Evolutionary conservation across 1,140 invertebrate genomes (phyloP), one percentile per base, ranked within the genome.

Genomic region (Trichonephila clavipes): DNA sequence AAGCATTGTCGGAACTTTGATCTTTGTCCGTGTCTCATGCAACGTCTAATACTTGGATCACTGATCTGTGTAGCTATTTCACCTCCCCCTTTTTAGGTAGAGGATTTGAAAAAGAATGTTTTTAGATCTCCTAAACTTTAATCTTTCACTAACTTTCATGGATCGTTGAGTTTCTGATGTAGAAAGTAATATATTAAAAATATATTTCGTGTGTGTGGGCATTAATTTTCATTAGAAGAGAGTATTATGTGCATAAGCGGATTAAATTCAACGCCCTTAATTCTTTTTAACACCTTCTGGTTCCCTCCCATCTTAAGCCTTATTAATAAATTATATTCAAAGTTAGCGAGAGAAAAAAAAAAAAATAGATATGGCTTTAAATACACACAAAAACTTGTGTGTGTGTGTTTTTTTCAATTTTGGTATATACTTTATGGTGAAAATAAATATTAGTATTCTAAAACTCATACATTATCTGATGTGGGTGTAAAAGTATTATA

Each of bases 1-100:
- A 83, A 44, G 90, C 90, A 91, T 91, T 91, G 90, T 83, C 90
- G 81, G 69, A 91, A 72, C 90, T 91, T 91, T 91, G 90, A 91
- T 91, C 90, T 81, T n/a, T 91, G 19, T 90, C 72, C 69, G 69
- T 88, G 87, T 62, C 51, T 77, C 59, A 91, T 83, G 81, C 69
- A 61, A 83, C 58, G 59, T 61, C 58, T 91, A 91, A 91, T 91
- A 66, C 90, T 83, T 44, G 90, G 90, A 91, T 83, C 90, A 91
- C 18, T 91, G 90, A 66, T 83, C 81, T 62, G 90, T 62, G 69
- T 24, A 77, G 66, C 66, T 62, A 66, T 88, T 28, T 40, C 64
- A 24, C 69, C 64, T 90, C 69, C 51, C 72, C 58, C 34, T 82
- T 81, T 66, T 59, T 81, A 44, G 64, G 24, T 19, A 61, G 85